Evolutionary conservation across 2,113 vertebrate genomes (phyloP), one percentile per base, ranked within the genome.

Genomic region (Struthio camelus): DNA sequence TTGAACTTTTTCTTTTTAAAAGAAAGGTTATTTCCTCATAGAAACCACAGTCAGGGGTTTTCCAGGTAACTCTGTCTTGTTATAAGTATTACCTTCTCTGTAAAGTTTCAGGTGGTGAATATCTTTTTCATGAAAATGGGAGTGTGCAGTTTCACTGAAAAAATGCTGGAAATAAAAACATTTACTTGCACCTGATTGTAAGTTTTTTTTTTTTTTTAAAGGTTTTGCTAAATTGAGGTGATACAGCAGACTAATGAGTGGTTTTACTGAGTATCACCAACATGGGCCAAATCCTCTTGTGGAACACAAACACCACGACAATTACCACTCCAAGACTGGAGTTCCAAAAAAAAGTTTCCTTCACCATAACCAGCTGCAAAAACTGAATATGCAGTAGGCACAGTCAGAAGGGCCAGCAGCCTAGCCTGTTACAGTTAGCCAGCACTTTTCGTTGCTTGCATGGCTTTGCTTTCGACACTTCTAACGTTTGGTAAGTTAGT

Each of bases 21-120:
- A 94, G 67, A 90, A 96, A 97, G 76, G 81, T 97, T 96, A 96
- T 96, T 94, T 95, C 96, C 96, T 96, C 95, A 91, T 70, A 95
- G 85, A 90, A 77, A 85, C 95, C 93, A 95, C 66, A 83, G 42
- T 71, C 38, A 67, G 94, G 93, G 93, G 82, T 50, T 98, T 98
- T 98, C 97, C 96, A 98, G 73, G 85, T 94, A 97, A 89, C 78
- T 85, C 67, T 2, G 22, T 61, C 42, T 80, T 93, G 18, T 70
- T 78, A 17, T 17, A 97, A 75, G 80, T 71, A 95, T 36, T 80
- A 86, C 44, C 71, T 94, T 96, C 87, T 90, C 64, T 91, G 84
- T 77, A 96, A 97, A 93, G 85, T 94, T 98, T 97, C 94, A 96
- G 58, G 50, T 46, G 62, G 83, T 80, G 71, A 90, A 85, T 36